Base-by-base conservation (phyloP, 2,888 invertebrate genomes). In the Steinernema scapterisci region DNA sequence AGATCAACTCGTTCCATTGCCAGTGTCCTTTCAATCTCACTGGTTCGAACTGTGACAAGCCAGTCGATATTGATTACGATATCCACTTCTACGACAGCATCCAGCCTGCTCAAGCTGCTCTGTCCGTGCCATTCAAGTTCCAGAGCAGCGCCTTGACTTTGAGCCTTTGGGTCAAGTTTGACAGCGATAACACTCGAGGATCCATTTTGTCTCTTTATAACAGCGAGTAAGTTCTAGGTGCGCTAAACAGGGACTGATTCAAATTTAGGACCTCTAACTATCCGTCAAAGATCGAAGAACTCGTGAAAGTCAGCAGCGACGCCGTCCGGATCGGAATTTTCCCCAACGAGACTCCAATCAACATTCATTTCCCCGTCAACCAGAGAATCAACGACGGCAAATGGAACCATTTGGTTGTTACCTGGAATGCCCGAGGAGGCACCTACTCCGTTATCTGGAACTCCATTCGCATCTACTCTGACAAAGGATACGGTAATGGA, bases 161-260 rank as follows among this genome's bases (percentile, higher is more conserved):
- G 73, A 95, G 94, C 21, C 92, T 97, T 92, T 97, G 97, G 97
- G 94, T 97, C 0, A 94, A 95, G 88, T 97, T 94, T 86, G 93
- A 94, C 0, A 93, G 93, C 86, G 92, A 89, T 0, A 77, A 79
- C 71, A 89, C 93, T 2, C 79, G 93, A 77, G 96, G 96, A 80
- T 93, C 94, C 75, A 95, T 96, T 91, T 94, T 95, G 86, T 95
- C 95, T 0, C 91, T 96, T 5, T 96, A 95, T 88, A 92, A 93
- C 79, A 95, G 95, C 72, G 92, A 93, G 92, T 83, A 71, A 72
- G 76, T 77, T 48, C n/a, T n/a, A n/a, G n/a, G n/a, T n/a, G n/a
- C n/a, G n/a, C n/a, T n/a, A n/a, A n/a, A n/a, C n/a, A n/a, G n/a
- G n/a, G n/a, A n/a, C n/a, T n/a, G n/a, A n/a, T n/a, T n/a, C n/a